These are phyloP conservation scores for Tenthredo scrophulariae DNA, from an alignment of 2,888 invertebrate genomes.

Conservation along the genomic window DNA sequence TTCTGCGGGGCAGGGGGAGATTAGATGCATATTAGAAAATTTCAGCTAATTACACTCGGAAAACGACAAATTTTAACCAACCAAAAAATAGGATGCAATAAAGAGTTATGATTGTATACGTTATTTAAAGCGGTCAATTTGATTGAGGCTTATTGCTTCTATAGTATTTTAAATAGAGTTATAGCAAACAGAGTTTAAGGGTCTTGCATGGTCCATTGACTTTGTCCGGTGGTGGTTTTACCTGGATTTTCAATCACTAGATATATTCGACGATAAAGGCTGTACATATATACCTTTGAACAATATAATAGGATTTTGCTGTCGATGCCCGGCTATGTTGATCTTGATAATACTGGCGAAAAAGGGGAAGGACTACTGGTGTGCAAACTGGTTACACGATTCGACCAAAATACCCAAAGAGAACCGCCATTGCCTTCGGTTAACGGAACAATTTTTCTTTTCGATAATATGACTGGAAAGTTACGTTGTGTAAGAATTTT, in stretches of 20 bases:
- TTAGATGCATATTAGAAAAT: too few species aligned
- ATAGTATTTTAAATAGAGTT: not conserved
- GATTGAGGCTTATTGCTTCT: not conserved
- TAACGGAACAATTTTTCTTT: slow-evolving; percentile 78
- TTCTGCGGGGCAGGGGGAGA: too few species aligned
- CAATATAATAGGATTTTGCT: slow-evolving; percentile 64
- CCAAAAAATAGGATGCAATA: not conserved
- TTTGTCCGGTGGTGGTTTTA: not conserved
- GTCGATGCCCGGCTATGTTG: slow-evolving; percentile 79
- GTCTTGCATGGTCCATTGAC: not conserved
- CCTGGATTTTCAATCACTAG: not conserved
- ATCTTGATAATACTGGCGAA: slow-evolving; percentile 57
- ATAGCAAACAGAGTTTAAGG: not conserved
- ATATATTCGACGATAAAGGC: not conserved
- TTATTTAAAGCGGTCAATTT: not conserved
- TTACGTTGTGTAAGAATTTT: slow-evolving; percentile 74
- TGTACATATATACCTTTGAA: not conserved
- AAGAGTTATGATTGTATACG: not conserved
- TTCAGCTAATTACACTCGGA: not conserved
- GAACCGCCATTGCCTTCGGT: slow-evolving; percentile 76
- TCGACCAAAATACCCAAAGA: slow-evolving; percentile 72
- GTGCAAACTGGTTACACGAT: slow-evolving; percentile 79
- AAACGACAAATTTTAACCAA: not conserved
- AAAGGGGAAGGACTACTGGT: slow-evolving; percentile 68
- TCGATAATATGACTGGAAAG: slow-evolving; percentile 77